Percentiles rank a stretch among this genome's conserved stretches.
Evolutionary conservation across 2,113 vertebrate species (phyloP).

Genomic region (Zingel zingel): DNA sequence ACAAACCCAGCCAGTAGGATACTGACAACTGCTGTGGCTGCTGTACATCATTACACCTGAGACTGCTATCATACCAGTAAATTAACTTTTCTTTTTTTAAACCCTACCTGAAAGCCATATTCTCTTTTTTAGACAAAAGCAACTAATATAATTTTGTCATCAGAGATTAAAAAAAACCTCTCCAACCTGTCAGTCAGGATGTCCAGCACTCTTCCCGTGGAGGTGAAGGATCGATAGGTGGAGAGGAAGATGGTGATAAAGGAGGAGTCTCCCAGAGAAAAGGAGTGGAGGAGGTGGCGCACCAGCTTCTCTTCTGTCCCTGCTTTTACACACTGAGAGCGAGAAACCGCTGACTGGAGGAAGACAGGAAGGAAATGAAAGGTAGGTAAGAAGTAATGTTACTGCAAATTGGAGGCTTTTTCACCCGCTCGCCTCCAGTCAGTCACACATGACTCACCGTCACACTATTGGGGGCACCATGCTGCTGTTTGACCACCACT

Average conservation of each 20-base stretch:
- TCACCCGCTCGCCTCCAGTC: neutral
- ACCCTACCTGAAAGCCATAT: neutral
- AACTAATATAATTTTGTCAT: neutral
- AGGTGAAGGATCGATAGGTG: conserved; percentile 90
- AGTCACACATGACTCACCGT: conserved; percentile 56
- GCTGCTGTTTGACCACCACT: conserved; percentile 82
- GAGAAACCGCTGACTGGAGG: conserved; percentile 63
- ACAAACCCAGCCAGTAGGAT: neutral
- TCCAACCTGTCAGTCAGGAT: conserved; percentile 88
- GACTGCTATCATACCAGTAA: neutral
- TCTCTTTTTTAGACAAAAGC: neutral
- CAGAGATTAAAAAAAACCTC: neutral
- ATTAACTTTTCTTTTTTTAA: no score
- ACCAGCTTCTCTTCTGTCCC: conserved; percentile 90
- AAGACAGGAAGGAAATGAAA: conserved; percentile 6
- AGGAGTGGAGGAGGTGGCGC: conserved; percentile 88
- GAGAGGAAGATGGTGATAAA: conserved; percentile 90
- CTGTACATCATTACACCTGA: neutral
- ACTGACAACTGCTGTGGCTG: conserved; percentile 12
- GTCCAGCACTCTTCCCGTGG: conserved; percentile 83
- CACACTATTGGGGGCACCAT: conserved; percentile 40
- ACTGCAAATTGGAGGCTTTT: neutral
- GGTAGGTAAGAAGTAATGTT: neutral
- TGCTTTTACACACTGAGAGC: conserved; percentile 86
- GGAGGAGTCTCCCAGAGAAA: conserved; percentile 85